phyloP scores from a whole-genome alignment of 2,113 vertebrate species.

The Oncorhynchus mykiss region DNA sequence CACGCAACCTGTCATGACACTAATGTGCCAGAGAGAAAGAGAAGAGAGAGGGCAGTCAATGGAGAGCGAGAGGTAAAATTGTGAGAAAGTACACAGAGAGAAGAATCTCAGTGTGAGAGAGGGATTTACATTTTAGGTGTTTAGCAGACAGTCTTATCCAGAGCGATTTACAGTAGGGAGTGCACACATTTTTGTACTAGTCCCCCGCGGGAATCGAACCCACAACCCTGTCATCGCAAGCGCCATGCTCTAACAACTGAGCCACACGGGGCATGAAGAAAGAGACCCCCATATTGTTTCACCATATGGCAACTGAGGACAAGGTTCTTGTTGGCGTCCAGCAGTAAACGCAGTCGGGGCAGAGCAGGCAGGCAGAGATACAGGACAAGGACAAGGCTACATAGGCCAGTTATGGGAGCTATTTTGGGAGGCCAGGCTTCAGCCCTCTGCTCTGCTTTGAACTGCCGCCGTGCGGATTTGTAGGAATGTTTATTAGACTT shows the following conservation, averaged over 20 bases:
- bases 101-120: no score
- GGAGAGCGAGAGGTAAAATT: not conserved
- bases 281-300: not conserved
- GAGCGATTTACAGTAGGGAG: no score
- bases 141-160: no score
- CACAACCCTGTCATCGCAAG: no score
- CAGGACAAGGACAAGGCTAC: conserved; percentile 1
- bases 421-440: conserved; percentile 38
- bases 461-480: conserved; percentile 40
- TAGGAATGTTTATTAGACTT: conserved; percentile 50
- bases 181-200: no score
- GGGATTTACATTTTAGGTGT: no score
- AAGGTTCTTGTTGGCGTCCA: not conserved
- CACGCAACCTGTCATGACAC: not conserved
- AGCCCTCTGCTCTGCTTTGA: conserved; percentile 26
- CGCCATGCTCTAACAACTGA: no score
- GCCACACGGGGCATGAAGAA: not conserved
- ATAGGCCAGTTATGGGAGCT: conserved; percentile 12
- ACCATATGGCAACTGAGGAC: not conserved
- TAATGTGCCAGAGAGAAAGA: no score
- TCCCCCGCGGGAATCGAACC: no score
- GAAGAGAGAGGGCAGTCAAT: not conserved
- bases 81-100: no score
- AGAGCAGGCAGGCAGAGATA: not conserved
- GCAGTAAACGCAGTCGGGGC: not conserved